Percentiles rank a stretch among this genome's conserved stretches.
Evolutionary conservation across 2,888 invertebrate genomes (phyloP).

Genomic region (Craniophora ligustri): DNA sequence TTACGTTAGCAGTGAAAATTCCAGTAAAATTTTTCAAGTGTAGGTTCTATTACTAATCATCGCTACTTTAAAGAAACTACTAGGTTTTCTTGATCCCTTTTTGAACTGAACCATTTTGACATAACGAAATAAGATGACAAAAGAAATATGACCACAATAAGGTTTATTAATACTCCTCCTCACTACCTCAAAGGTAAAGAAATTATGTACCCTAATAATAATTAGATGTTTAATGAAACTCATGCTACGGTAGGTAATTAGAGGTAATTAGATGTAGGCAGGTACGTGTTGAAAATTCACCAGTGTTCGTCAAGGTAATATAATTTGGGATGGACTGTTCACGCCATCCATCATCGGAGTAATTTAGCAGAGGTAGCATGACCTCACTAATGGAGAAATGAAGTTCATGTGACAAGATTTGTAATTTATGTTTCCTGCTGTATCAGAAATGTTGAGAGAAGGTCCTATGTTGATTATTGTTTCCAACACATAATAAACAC

Average conservation of each 20-base stretch:
- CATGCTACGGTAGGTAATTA: slow-evolving; percentile 31
- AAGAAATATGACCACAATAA: too few species aligned
- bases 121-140: neutral
- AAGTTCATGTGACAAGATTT: slow-evolving; percentile 59
- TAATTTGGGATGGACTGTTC: slow-evolving; percentile 59
- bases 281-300: slow-evolving; percentile 16
- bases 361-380: slow-evolving; percentile 66
- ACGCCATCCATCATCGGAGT: slow-evolving; percentile 66
- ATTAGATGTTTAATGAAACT: slow-evolving; percentile 5
- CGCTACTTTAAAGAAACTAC: too few species aligned
- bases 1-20: too few species aligned
- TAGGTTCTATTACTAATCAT: too few species aligned
- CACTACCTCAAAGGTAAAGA: neutral
- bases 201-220: neutral
- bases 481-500: slow-evolving; percentile 17
- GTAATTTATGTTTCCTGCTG: slow-evolving; percentile 57
- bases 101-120: neutral
- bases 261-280: slow-evolving; percentile 30
- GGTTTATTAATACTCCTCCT: neutral
- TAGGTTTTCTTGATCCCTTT: neutral
- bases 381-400: slow-evolving; percentile 68
- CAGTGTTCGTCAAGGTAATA: slow-evolving; percentile 43
- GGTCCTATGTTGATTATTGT: slow-evolving; percentile 17
- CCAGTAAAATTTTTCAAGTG: too few species aligned
- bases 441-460: slow-evolving; percentile 20